phyloP scores from a whole-genome alignment of 1,140 invertebrate species.

The Leptinotarsa defecta region DNA sequence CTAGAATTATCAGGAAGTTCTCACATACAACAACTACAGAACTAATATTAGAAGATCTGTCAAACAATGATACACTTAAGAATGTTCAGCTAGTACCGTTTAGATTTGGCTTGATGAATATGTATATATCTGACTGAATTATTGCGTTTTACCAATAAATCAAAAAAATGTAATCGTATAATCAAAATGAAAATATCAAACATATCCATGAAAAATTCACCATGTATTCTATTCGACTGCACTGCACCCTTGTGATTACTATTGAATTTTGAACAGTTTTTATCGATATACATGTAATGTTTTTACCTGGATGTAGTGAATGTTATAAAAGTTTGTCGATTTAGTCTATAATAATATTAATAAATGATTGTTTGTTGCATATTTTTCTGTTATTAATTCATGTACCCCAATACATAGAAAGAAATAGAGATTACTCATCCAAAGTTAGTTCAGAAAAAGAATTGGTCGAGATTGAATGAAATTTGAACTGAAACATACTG shows the following conservation, averaged over 20 bases:
- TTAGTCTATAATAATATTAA: constrained; percentile 40
- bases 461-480: no score
- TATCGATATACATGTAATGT: constrained; percentile 35
- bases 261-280: constrained; percentile 21
- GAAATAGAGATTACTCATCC: no score
- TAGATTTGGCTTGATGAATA: no score
- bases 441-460: no score
- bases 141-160: neutral
- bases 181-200: constrained; percentile 29
- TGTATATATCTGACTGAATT: no score
- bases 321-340: constrained; percentile 34
- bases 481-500: no score
- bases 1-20: no score
- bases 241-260: constrained; percentile 18
- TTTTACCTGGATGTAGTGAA: constrained; percentile 43
- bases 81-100: no score
- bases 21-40: no score
- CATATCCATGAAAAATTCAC: constrained; percentile 21
- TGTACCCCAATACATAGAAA: no score
- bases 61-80: no score
- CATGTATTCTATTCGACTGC: constrained; percentile 3
- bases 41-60: no score
- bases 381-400: constrained; percentile 7
- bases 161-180: constrained; percentile 19
- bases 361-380: constrained; percentile 47